A percentile compares a stretch with the other conserved stretches of the same genome.
Conservation (phyloP, 2,888 invertebrate genomes). For the Nemotelus nigrinus region DNA sequence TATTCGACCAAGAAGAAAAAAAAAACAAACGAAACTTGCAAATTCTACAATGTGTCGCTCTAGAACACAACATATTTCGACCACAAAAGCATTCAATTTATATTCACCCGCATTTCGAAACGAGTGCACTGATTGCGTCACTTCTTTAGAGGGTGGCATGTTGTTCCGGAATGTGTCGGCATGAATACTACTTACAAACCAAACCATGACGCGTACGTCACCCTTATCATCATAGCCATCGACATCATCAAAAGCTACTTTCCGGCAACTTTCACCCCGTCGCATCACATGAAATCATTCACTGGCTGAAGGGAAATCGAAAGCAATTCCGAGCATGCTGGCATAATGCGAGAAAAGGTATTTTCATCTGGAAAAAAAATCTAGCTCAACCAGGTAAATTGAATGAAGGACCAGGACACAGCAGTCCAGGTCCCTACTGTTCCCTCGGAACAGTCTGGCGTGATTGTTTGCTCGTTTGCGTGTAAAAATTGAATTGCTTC, state of each 20-base stretch:
- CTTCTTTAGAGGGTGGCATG: constrained; percentile 3
- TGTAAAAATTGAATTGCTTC: constrained; percentile 26
- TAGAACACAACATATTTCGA: neutral
- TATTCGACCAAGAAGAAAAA: neutral
- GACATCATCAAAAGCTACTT: constrained; percentile 6
- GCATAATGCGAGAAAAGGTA: constrained; percentile 14
- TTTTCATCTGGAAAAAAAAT: constrained; percentile 9
- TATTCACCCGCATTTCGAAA: constrained; percentile 33
- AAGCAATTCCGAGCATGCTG: neutral
- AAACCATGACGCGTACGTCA: neutral
- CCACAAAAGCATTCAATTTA: constrained; percentile 37
- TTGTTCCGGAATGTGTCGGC: constrained; percentile 31
- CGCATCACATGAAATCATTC: neutral
- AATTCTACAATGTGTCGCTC: neutral
- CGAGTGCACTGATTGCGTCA: neutral
- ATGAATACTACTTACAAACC: constrained; percentile 9
- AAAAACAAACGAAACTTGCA: neutral
- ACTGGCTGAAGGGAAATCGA: too few species aligned
- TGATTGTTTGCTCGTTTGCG: constrained; percentile 26
- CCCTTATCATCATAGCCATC: neutral
- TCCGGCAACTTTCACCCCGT: constrained; percentile 8
- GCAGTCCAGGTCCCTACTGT: neutral
- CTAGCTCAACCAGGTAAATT: neutral
- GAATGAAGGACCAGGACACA: neutral
- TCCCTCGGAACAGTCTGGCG: neutral